A percentile compares a stretch with the other conserved stretches of the same genome.
phyloP scores from a whole-genome alignment of 2,113 vertebrate genomes.

The Coreoperca whiteheadi region DNA sequence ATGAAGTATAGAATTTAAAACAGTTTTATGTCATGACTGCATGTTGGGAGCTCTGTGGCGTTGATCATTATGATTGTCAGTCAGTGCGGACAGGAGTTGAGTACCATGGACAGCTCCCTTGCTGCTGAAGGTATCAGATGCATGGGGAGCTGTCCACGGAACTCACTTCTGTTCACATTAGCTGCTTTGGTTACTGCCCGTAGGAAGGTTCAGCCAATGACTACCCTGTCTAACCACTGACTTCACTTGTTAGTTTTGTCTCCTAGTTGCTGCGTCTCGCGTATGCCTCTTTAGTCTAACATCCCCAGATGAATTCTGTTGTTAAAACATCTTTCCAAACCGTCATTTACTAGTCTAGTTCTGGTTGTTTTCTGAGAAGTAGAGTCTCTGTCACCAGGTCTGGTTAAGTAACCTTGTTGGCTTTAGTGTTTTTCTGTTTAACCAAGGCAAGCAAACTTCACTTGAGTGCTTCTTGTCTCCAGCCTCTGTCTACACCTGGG shows the following conservation, averaged over 20 bases:
- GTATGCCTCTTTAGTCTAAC: neutral
- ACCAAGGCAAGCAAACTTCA: too few species aligned
- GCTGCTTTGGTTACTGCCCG: neutral
- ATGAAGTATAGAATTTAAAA: neutral
- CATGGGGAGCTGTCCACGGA: slow-evolving; percentile 34
- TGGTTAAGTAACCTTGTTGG: neutral
- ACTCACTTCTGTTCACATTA: neutral
- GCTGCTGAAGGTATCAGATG: neutral
- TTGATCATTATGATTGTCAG: slow-evolving; percentile 1
- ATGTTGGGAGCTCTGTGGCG: slow-evolving; percentile 27
- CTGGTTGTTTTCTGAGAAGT: neutral
- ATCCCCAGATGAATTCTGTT: neutral
- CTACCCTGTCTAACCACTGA: neutral
- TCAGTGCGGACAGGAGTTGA: neutral
- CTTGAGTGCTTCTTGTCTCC: neutral
- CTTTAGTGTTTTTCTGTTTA: neutral
- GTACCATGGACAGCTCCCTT: neutral
- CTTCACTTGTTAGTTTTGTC: neutral
- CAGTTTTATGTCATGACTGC: neutral
- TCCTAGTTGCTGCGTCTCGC: too few species aligned
- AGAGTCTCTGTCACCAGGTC: neutral
- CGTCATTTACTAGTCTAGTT: neutral
- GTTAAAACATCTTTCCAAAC: neutral
- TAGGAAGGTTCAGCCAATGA: neutral
- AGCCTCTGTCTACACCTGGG: neutral